phyloP scores from a whole-genome alignment of 2,113 vertebrate genomes.

The Thryonomys swinderianus region DNA sequence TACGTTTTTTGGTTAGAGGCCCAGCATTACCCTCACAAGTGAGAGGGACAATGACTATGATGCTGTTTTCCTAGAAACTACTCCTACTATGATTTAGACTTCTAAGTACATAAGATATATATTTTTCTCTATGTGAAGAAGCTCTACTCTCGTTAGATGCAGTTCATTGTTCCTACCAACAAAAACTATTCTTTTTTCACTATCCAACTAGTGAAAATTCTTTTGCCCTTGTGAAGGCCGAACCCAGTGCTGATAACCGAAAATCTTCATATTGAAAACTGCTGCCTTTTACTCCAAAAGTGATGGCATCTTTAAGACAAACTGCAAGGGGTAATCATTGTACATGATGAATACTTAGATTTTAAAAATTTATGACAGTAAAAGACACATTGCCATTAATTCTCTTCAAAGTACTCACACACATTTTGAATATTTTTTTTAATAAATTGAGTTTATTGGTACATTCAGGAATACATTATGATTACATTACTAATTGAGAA shows the following conservation, averaged over 20 bases:
- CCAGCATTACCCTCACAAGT: neutral
- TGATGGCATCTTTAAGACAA: neutral
- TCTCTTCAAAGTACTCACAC: neutral
- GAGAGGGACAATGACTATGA: fast-evolving
- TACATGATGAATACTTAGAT: neutral
- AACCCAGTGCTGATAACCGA: neutral
- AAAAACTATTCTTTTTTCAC: neutral
- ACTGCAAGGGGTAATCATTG: neutral
- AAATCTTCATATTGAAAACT: neutral
- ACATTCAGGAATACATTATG: no score
- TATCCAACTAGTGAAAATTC: neutral
- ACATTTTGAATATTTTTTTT: no score
- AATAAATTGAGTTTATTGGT: no score
- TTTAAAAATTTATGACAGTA: neutral
- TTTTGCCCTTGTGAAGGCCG: neutral
- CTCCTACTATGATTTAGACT: neutral
- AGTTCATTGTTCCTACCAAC: neutral
- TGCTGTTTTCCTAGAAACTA: neutral
- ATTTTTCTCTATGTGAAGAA: neutral
- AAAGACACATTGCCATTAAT: neutral
- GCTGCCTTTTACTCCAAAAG: neutral
- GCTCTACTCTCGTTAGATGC: neutral
- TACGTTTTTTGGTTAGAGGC: neutral
- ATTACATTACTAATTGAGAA: no score
- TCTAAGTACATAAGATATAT: fast-evolving